A percentile compares a stretch with the other conserved stretches of the same genome.
Conservation (phyloP, 2,113 vertebrate genomes). For the Lepus americanus region DNA sequence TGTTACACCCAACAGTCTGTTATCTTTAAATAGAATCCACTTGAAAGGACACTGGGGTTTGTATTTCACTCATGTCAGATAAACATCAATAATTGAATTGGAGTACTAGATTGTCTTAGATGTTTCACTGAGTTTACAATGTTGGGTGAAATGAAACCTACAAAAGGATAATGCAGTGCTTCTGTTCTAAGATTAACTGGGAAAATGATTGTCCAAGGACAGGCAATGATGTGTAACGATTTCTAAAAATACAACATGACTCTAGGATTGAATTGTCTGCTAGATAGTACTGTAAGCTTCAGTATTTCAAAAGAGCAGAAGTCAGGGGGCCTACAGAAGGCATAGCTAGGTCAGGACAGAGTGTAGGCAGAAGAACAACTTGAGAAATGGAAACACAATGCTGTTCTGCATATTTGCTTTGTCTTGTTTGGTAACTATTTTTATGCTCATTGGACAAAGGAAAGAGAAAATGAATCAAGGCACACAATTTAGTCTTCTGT, state of each 20-base stretch:
- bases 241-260: conserved; percentile 39
- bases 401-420: not conserved
- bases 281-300: not conserved
- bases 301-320: not conserved
- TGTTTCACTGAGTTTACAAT: conserved; percentile 50
- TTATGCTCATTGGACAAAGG: not conserved
- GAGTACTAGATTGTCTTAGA: conserved; percentile 60
- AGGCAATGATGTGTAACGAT: not conserved
- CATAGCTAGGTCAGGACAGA: not conserved
- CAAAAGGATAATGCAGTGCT: not conserved
- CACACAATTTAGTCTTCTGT: not conserved
- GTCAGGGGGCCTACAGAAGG: not conserved
- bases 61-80: conserved; percentile 55
- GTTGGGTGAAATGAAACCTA: conserved; percentile 25
- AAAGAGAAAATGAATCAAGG: not conserved
- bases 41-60: conserved; percentile 51
- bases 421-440: not conserved
- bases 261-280: not conserved
- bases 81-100: conserved; percentile 18
- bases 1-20: not conserved
- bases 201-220: not conserved
- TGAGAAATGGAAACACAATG: not conserved
- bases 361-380: not conserved
- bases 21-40: conserved; percentile 64
- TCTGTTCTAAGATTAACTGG: not conserved